Conservation (phyloP, 2,797 vertebrate genomes). For the Sebastes paucispinis region DNA sequence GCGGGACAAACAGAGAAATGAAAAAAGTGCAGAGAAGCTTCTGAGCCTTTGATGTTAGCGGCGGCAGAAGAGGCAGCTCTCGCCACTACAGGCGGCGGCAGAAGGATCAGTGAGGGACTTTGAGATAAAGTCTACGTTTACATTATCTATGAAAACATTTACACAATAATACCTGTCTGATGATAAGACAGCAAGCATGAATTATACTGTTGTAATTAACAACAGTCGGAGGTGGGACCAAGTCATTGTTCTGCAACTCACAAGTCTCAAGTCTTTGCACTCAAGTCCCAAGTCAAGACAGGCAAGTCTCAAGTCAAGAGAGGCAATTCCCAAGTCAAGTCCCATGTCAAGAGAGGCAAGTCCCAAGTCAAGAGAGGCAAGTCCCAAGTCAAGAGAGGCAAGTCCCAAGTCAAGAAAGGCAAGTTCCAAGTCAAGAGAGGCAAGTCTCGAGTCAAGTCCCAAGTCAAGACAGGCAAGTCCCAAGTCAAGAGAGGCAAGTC, state of each 20-base stretch:
- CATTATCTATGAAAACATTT: not conserved
- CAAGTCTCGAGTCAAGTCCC: no score
- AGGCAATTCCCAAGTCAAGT: no score
- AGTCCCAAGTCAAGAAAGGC: no score
- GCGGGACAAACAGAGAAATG: conserved; percentile 35
- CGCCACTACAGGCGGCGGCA: not conserved
- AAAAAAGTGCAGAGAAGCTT: conserved; percentile 48
- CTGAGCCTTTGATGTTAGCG: conserved; percentile 53
- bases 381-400: no score
- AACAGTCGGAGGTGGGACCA: not conserved
- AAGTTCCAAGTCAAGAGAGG: no score
- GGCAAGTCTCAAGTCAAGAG: no score
- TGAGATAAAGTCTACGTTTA: not conserved
- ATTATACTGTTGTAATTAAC: not conserved
- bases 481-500: no score
- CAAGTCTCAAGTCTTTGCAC: not conserved
- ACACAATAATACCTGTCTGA: not conserved
- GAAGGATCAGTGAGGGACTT: conserved; percentile 5
- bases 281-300: not conserved
- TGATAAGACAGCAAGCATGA: not conserved
- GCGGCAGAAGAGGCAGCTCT: conserved; percentile 18
- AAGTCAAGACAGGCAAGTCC: no score
- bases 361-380: no score
- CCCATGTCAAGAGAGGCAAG: no score
- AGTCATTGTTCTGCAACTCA: not conserved